These are phyloP conservation scores for Pollenia amentaria DNA, from an alignment of 2,888 invertebrate species.

Conservation along the genomic window DNA sequence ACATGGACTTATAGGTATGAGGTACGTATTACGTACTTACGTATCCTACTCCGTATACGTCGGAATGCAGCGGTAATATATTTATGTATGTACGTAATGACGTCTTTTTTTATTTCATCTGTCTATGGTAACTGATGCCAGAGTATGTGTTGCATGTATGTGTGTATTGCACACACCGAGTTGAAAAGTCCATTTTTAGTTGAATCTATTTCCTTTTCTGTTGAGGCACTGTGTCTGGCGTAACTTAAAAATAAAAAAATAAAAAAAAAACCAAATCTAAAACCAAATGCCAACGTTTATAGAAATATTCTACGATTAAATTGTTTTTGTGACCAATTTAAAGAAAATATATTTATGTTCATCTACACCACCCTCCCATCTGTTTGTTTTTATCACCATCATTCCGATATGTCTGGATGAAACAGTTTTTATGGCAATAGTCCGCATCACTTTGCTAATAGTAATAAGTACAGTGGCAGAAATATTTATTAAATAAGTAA, in stretches of 20 bases:
- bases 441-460: conserved; percentile 15
- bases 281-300: conserved; percentile 51
- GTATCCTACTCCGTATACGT: conserved; percentile 7
- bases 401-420: conserved; percentile 33
- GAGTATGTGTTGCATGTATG: conserved; percentile 7
- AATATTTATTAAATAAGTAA: neutral
- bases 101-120: conserved; percentile 53
- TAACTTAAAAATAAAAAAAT: conserved; percentile 32
- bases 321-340: conserved; percentile 62
- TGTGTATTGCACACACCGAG: conserved; percentile 6
- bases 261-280: conserved; percentile 24
- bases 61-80: conserved; percentile 25
- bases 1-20: neutral
- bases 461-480: conserved; percentile 9
- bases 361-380: conserved; percentile 42
- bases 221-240: conserved; percentile 65
- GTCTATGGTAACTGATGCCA: conserved; percentile 34
- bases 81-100: conserved; percentile 33
- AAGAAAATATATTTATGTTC: conserved; percentile 59
- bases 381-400: conserved; percentile 10
- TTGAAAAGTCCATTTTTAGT: conserved; percentile 69
- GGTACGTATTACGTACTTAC: neutral
- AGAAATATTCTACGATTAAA: conserved; percentile 48
- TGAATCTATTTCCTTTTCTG: conserved; percentile 64
- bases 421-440: conserved; percentile 46